Percentiles rank a stretch among this genome's conserved stretches.
Conservation (phyloP, 2,113 vertebrate species). For the Anhinga anhinga region DNA sequence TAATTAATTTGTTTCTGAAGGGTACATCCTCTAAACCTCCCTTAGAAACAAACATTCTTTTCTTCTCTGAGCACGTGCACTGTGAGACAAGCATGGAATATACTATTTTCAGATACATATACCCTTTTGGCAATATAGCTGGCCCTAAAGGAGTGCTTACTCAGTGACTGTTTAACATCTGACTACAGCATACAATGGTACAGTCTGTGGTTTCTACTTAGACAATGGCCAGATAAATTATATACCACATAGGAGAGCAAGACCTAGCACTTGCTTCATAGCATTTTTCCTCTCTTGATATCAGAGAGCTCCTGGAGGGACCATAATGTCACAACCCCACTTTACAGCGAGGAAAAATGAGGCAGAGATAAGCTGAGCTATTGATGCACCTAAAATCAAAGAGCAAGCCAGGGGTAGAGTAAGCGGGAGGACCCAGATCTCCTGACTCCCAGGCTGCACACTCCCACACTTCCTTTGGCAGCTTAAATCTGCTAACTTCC, state of each 20-base stretch:
- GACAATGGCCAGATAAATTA: background rate
- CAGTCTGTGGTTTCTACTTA: background rate
- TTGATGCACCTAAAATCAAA: background rate
- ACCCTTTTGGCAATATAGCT: background rate
- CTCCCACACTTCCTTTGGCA: background rate
- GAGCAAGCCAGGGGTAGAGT: background rate
- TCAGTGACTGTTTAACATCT: background rate
- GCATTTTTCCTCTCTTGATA: background rate
- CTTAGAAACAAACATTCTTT: background rate
- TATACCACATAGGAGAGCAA: background rate
- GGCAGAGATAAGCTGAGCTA: background rate
- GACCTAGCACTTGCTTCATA: background rate
- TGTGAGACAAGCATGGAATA: background rate
- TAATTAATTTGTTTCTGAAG: background rate
- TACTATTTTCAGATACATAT: background rate
- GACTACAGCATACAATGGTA: background rate
- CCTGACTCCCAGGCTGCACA: background rate
- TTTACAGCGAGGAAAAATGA: background rate
- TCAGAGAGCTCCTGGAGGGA: background rate
- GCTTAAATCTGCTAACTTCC: slow-evolving; percentile 4
- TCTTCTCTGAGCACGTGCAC: background rate
- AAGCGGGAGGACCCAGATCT: background rate
- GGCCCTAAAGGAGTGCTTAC: background rate
- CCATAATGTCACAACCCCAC: background rate
- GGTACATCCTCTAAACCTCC: background rate